A percentile compares a stretch with the other conserved stretches of the same genome.
phyloP scores from a whole-genome alignment of 2,888 invertebrate genomes.

The Acanthosepion lycidas region DNA sequence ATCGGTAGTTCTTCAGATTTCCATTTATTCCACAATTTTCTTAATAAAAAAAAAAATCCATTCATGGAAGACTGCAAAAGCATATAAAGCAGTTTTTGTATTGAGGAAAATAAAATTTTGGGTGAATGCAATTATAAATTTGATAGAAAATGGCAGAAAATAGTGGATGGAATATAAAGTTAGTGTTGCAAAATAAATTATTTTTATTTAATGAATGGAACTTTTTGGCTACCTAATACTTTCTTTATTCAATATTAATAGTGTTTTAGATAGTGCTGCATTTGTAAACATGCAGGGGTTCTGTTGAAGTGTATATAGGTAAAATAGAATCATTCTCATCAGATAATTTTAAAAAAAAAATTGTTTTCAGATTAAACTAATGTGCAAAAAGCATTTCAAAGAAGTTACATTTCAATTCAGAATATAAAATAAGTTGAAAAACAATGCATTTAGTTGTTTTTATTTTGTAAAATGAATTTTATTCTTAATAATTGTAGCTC shows the following conservation, averaged over 20 bases:
- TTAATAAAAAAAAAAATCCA: background rate
- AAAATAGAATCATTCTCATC: too few relatives aligned
- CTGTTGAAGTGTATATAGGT: too few relatives aligned
- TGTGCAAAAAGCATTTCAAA: background rate
- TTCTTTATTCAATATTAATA: too few relatives aligned
- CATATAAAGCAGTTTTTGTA: background rate
- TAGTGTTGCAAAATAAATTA: too few relatives aligned
- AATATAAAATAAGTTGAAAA: slow-evolving; percentile 16
- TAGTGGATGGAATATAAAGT: too few relatives aligned
- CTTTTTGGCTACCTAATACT: too few relatives aligned
- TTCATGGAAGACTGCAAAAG: background rate
- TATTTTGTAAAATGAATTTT: background rate
- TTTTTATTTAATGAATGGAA: too few relatives aligned
- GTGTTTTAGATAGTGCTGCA: too few relatives aligned
- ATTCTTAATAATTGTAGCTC: slow-evolving; percentile 56
- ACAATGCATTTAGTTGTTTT: background rate
- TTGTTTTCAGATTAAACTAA: background rate
- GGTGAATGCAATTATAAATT: too few relatives aligned
- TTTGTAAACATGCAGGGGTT: too few relatives aligned
- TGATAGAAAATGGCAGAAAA: too few relatives aligned
- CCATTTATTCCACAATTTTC: background rate
- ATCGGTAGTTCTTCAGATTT: background rate
- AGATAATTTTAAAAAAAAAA: background rate
- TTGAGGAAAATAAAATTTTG: background rate
- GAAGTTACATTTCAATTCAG: background rate